A percentile compares a stretch with the other conserved stretches of the same genome.
phyloP scores from a whole-genome alignment of 2,888 invertebrate species.

The Caradrina clavipalpis region DNA sequence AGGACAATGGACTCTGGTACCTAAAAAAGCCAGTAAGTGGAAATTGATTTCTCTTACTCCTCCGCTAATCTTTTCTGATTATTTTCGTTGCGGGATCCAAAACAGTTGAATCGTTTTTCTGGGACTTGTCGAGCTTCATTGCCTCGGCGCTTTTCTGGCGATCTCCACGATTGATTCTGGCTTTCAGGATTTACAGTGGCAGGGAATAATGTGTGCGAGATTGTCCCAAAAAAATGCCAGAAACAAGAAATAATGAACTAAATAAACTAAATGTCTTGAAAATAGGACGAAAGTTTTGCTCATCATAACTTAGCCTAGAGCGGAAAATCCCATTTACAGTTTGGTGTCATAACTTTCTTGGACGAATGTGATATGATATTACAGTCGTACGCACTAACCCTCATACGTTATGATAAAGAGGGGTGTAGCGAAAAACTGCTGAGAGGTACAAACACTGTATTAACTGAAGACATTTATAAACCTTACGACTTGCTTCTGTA shows the following conservation, averaged over 20 bases:
- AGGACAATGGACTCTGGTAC: not conserved
- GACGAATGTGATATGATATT: constrained; percentile 49
- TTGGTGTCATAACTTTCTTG: constrained; percentile 53
- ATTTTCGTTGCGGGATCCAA: no score
- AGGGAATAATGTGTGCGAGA: no score
- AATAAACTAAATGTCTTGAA: constrained; percentile 32
- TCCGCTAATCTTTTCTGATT: no score
- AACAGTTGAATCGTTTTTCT: no score
- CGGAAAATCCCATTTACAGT: constrained; percentile 62
- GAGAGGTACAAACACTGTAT: not conserved
- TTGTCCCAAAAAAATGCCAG: no score
- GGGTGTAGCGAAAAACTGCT: constrained; percentile 19
- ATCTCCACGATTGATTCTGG: no score
- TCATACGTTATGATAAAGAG: constrained; percentile 38
- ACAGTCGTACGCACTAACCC: constrained; percentile 44
- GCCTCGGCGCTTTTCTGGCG: no score
- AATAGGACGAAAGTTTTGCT: constrained; percentile 27
- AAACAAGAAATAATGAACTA: constrained; percentile 19
- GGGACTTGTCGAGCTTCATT: no score
- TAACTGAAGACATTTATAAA: not conserved
- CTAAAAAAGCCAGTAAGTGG: no score
- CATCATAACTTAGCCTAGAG: constrained; percentile 57
- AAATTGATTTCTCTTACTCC: no score
- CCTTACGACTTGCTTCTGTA: constrained; percentile 4
- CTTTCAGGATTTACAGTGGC: no score